phyloP scores from a whole-genome alignment of 2,797 vertebrate species.

The Loriculus beryllinus region DNA sequence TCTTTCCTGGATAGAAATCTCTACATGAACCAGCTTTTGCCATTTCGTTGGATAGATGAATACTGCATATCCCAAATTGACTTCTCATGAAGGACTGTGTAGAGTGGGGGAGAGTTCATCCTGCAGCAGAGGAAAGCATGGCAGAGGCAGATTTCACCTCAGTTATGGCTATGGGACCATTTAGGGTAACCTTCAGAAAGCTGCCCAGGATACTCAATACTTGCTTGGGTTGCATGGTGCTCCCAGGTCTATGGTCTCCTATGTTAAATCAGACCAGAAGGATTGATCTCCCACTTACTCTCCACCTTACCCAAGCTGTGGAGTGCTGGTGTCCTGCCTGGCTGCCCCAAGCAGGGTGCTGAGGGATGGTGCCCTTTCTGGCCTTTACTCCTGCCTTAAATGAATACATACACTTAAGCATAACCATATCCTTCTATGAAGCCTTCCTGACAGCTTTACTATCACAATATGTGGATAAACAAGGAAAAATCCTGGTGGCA shows the following conservation, averaged over 20 bases:
- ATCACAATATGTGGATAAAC: rapidly evolving
- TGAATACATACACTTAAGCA: background rate
- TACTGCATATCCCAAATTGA: background rate
- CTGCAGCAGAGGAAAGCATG: background rate
- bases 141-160: background rate
- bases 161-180: background rate
- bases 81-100: background rate
- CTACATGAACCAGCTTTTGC: background rate
- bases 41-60: background rate
- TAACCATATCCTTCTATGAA: background rate
- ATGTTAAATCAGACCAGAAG: background rate
- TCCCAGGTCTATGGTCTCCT: background rate
- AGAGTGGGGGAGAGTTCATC: background rate
- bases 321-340: background rate
- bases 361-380: background rate
- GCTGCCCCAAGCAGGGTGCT: background rate
- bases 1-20: background rate
- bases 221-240: rapidly evolving
- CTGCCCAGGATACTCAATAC: rapidly evolving
- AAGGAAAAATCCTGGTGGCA: background rate
- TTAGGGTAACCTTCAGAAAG: background rate
- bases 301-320: background rate
- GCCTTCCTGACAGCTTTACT: background rate
- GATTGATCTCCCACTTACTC: background rate
- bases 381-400: background rate